These are phyloP conservation scores for Ladona fulva DNA, from an alignment of 1,140 invertebrate species.

Conservation along the genomic window DNA sequence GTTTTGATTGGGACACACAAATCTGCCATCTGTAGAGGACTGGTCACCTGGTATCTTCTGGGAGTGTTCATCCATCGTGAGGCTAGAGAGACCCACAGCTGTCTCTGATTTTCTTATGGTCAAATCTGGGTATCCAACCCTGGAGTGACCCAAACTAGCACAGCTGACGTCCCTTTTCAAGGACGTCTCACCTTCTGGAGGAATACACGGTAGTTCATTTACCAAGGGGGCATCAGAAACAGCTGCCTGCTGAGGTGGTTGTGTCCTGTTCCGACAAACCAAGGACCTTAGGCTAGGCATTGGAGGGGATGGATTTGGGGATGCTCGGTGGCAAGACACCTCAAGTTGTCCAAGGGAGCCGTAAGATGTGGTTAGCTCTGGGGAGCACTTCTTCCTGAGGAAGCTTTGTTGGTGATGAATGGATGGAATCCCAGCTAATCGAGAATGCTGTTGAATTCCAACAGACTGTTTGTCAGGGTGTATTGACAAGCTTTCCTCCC, in stretches of 20 bases:
- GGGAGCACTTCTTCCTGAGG: not conserved
- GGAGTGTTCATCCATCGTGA: not conserved
- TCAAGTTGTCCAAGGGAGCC: not conserved
- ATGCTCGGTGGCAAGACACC: not conserved
- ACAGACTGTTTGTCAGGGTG: not conserved
- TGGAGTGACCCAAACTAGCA: not conserved
- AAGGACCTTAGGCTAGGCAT: not conserved
- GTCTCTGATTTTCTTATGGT: not conserved
- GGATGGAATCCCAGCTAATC: not conserved
- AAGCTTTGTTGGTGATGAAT: not conserved
- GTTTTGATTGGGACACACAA: not conserved
- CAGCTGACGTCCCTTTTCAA: not conserved
- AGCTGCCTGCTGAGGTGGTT: not conserved
- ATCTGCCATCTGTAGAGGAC: not conserved
- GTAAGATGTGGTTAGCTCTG: not conserved
- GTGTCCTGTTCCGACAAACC: not conserved
- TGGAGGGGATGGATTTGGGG: not conserved
- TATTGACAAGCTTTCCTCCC: not conserved
- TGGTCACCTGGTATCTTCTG: not conserved
- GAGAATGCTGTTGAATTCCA: not conserved
- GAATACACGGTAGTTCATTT: not conserved
- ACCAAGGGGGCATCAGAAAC: not conserved
- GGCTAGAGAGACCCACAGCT: not conserved
- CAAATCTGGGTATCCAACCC: not conserved
- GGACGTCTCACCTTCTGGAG: not conserved